A percentile compares a stretch with the other conserved stretches of the same genome.
These are phyloP conservation scores for Strix aluco DNA, from an alignment of 2,113 vertebrate genomes.

Conservation along the genomic window DNA sequence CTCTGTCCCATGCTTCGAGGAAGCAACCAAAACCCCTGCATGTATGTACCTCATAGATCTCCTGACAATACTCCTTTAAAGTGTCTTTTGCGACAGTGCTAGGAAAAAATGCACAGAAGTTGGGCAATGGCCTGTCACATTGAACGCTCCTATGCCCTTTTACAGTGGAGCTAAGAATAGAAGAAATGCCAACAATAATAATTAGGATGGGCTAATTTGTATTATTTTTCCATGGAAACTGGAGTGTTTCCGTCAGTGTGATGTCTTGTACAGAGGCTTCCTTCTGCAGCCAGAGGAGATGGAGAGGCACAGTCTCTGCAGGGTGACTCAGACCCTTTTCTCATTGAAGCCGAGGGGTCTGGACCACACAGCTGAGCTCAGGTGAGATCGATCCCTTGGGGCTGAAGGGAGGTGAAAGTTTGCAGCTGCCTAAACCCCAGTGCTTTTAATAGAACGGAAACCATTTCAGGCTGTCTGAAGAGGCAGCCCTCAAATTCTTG, in stretches of 20 bases:
- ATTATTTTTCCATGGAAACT: conserved; percentile 24
- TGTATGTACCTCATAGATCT: background rate
- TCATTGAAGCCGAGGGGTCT: background rate
- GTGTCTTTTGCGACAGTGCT: background rate
- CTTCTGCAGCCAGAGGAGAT: background rate
- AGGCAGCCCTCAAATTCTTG: background rate
- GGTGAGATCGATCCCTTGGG: background rate
- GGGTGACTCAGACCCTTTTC: background rate
- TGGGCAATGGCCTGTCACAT: background rate
- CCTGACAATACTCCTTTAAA: background rate
- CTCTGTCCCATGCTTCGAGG: background rate
- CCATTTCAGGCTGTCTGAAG: background rate
- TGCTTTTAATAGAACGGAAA: background rate
- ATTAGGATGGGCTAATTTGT: conserved; percentile 22
- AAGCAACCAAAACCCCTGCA: background rate
- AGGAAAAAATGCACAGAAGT: background rate
- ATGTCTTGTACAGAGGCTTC: background rate
- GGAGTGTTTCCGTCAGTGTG: background rate
- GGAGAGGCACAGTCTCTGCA: background rate
- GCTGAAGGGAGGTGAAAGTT: background rate
- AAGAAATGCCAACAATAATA: background rate
- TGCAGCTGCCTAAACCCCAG: background rate
- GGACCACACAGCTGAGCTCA: conserved; percentile 1
- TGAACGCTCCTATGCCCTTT: background rate
- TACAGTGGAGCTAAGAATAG: background rate